These are phyloP conservation scores for Sycophila sp. DNA, from an alignment of 1,140 invertebrate species.

Conservation along the genomic window DNA sequence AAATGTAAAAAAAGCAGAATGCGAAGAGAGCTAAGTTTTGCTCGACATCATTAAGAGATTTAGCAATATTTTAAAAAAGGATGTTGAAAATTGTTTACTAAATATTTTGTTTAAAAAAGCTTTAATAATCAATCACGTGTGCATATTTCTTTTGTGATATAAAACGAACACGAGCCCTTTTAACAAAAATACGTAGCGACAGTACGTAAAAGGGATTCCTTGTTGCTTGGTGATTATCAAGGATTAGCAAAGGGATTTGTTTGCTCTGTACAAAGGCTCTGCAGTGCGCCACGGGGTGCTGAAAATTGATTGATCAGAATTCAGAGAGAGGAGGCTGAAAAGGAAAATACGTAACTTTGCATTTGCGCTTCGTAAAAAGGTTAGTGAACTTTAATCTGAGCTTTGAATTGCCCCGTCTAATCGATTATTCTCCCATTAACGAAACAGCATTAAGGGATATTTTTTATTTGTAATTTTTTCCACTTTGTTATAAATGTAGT, in stretches of 20 bases:
- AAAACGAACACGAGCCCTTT: not conserved
- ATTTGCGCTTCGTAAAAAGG: not conserved
- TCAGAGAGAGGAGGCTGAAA: not conserved
- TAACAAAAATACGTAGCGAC: conserved; percentile 32
- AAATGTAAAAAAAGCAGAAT: too few relatives aligned
- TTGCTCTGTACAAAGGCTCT: conserved; percentile 14
- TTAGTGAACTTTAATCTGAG: not conserved
- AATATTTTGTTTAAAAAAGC: conserved; percentile 1
- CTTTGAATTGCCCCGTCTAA: too few relatives aligned
- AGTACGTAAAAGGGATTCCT: conserved; percentile 50
- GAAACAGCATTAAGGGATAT: too few relatives aligned
- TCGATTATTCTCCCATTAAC: too few relatives aligned
- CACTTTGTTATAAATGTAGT: too few relatives aligned
- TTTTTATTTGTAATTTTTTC: too few relatives aligned
- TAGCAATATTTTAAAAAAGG: too few relatives aligned
- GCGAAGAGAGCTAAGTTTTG: too few relatives aligned
- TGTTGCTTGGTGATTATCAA: conserved; percentile 48
- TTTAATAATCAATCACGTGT: conserved; percentile 31
- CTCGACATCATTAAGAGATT: too few relatives aligned
- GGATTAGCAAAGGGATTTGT: conserved; percentile 43
- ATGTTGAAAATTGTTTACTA: too few relatives aligned
- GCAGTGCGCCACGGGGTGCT: conserved; percentile 11
- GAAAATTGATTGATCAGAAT: conserved; percentile 30
- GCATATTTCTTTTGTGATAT: not conserved
- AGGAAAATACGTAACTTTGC: not conserved